Percentiles rank a stretch among this genome's conserved stretches.
phyloP scores from a whole-genome alignment of 2,113 vertebrate species.

The Vulpes lagopus region DNA sequence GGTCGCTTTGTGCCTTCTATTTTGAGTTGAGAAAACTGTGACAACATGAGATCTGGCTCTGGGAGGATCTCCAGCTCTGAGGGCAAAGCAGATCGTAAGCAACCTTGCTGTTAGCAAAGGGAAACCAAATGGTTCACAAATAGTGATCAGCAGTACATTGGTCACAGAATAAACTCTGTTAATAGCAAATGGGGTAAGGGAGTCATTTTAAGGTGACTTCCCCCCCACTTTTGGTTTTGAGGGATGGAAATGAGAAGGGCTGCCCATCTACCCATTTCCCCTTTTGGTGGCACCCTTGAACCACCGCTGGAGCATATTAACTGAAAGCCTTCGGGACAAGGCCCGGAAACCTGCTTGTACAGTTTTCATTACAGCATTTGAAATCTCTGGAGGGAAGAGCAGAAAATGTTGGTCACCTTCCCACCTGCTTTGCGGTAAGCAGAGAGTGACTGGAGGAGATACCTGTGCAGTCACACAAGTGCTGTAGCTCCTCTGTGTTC shows the following conservation, averaged over 20 bases:
- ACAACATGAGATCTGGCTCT: not conserved
- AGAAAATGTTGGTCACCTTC: not conserved
- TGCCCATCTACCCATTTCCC: not conserved
- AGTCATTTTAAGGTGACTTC: not conserved
- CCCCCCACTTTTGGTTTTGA: not conserved
- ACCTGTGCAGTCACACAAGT: not conserved
- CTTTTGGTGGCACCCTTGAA: not conserved
- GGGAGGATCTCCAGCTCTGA: not conserved
- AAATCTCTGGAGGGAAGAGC: not conserved
- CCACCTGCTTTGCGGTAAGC: not conserved
- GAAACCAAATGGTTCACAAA: not conserved
- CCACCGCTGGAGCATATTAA: not conserved
- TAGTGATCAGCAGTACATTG: not conserved
- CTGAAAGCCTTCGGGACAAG: not conserved
- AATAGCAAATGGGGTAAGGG: not conserved
- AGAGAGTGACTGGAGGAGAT: not conserved
- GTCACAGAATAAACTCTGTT: not conserved
- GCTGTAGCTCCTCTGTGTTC: not conserved
- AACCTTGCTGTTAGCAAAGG: not conserved
- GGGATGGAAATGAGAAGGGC: not conserved
- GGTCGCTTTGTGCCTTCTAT: not conserved
- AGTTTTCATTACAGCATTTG: not conserved
- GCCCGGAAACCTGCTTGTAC: not conserved
- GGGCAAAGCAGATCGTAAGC: not conserved
- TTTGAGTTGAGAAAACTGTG: slow-evolving; percentile 39